Percentiles rank a stretch among this genome's conserved stretches.
phyloP scores from a whole-genome alignment of 2,113 vertebrate genomes.

The Apodemus sylvaticus region DNA sequence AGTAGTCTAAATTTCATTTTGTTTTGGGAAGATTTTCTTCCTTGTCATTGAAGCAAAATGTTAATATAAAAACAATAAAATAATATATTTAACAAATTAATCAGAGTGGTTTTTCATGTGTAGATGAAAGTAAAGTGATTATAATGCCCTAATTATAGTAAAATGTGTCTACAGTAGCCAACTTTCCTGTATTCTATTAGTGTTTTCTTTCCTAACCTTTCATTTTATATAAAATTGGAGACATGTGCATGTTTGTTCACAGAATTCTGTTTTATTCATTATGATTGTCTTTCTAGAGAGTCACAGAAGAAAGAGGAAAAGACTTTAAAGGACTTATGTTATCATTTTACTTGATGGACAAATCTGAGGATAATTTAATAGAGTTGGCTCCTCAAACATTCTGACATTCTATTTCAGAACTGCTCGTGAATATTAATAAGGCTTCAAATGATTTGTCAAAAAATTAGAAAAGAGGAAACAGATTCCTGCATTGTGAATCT shows the following conservation, averaged over 20 bases:
- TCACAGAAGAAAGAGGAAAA: neutral
- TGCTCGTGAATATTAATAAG: conserved; percentile 60
- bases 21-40: neutral
- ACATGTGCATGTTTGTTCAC: neutral
- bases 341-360: conserved; percentile 28
- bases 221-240: neutral
- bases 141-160: neutral
- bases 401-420: conserved; percentile 56
- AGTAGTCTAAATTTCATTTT: neutral
- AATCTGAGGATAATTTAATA: conserved; percentile 11
- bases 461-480: neutral
- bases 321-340: conserved; percentile 38
- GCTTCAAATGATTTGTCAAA: conserved; percentile 40
- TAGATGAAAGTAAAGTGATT: neutral
- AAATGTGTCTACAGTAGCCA: neutral
- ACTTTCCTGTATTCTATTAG: neutral
- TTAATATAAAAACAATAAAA: neutral
- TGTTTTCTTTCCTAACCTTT: neutral
- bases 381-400: conserved; percentile 39
- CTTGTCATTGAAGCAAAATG: neutral
- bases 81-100: conserved; percentile 3
- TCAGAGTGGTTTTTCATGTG: neutral
- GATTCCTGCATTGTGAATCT: neutral
- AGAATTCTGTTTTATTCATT: neutral
- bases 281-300: neutral